Conservation (phyloP, 2,797 vertebrate species). For the Aulostomus chinensis region DNA sequence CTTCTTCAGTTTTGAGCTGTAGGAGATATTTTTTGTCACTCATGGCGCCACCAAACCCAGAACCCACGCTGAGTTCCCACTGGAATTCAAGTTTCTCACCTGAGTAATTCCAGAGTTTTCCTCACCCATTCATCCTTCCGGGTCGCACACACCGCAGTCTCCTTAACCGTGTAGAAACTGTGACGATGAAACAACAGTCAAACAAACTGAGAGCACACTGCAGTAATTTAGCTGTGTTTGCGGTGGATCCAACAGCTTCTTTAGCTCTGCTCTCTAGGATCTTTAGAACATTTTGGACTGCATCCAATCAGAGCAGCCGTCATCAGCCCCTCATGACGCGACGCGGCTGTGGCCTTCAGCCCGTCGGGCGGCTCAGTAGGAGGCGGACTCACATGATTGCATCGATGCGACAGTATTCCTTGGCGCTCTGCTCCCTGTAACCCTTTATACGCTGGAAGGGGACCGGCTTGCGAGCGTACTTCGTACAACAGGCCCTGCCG, state of each 20-base stretch:
- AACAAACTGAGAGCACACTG: background rate
- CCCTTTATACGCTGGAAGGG: slow-evolving; percentile 53
- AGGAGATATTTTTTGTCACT: slow-evolving; percentile 1
- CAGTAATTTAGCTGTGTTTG: background rate
- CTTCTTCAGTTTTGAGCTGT: slow-evolving; percentile 59
- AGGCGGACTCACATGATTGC: slow-evolving; percentile 78
- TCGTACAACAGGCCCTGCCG: slow-evolving; percentile 64
- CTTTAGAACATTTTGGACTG: too few species aligned
- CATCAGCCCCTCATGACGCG: too few species aligned
- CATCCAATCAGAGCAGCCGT: too few species aligned
- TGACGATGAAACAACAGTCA: slow-evolving; percentile 7
- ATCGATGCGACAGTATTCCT: slow-evolving; percentile 66
- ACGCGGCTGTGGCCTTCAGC: too few species aligned
- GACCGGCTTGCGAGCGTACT: slow-evolving; percentile 53
- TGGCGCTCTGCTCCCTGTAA: slow-evolving; percentile 57
- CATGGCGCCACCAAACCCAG: background rate
- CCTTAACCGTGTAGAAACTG: slow-evolving; percentile 68
- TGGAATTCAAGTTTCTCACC: slow-evolving; percentile 51
- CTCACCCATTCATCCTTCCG: slow-evolving; percentile 69
- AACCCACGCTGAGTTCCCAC: background rate
- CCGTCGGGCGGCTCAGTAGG: background rate
- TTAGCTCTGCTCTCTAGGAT: too few species aligned
- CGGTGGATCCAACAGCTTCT: too few species aligned
- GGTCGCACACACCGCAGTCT: slow-evolving; percentile 55
- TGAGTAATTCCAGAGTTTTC: slow-evolving; percentile 49